phyloP scores from a whole-genome alignment of 2,113 vertebrate genomes.

The Galeopterus variegatus region DNA sequence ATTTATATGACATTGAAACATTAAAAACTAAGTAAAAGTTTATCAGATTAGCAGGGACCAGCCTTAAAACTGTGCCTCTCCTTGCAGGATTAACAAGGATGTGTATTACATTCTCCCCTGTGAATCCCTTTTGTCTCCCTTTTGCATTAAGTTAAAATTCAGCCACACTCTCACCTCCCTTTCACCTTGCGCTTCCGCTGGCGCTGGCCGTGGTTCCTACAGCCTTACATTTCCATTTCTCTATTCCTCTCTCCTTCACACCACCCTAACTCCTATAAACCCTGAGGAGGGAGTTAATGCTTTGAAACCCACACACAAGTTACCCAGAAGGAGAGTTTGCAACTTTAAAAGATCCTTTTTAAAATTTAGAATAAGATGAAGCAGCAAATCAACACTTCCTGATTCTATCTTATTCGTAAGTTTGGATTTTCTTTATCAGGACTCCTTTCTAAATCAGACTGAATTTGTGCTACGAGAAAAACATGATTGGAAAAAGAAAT shows the following conservation, averaged over 20 bases:
- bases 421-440: constrained; percentile 43
- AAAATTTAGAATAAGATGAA: constrained; percentile 16
- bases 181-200: constrained; percentile 63
- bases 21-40: background rate
- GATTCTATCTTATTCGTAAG: constrained; percentile 51
- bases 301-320: background rate
- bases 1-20: background rate
- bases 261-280: background rate
- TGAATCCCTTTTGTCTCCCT: background rate
- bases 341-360: constrained; percentile 26
- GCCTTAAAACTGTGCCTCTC: background rate
- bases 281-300: background rate
- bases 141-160: constrained; percentile 24
- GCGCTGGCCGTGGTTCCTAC: background rate
- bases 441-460: constrained; percentile 36
- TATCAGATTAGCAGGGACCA: background rate
- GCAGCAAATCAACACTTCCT: constrained; percentile 17
- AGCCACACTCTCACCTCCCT: constrained; percentile 33
- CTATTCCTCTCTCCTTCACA: background rate
- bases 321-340: background rate
- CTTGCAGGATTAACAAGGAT: background rate
- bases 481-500: background rate
- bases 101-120: background rate
- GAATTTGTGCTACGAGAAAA: constrained; percentile 36
- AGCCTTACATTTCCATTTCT: background rate